phyloP scores from a whole-genome alignment of 2,888 invertebrate species.

The Ichneumon xanthorius region DNA sequence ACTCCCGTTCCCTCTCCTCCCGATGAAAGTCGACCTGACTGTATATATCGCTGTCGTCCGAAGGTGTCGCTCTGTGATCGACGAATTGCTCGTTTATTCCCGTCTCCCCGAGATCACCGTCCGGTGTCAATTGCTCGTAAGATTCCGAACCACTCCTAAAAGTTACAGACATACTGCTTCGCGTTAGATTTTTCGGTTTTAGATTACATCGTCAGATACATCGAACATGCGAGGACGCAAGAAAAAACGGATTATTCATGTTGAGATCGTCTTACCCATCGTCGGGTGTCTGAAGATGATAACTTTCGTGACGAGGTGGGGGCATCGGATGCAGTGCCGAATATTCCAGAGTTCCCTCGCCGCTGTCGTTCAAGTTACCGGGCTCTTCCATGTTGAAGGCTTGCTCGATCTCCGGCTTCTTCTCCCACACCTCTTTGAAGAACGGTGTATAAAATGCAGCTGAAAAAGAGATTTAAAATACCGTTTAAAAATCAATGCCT shows the following conservation, averaged over 20 bases:
- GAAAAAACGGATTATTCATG: conserved; percentile 52
- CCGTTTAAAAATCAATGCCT: conserved; percentile 1
- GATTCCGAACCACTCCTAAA: conserved; percentile 86
- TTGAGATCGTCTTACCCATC: conserved; percentile 85
- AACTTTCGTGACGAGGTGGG: conserved; percentile 92
- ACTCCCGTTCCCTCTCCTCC: conserved; percentile 85
- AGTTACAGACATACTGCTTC: conserved; percentile 85
- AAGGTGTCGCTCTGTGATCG: conserved; percentile 85
- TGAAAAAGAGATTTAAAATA: conserved; percentile 83
- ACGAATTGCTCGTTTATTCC: conserved; percentile 82
- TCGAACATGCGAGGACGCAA: background rate
- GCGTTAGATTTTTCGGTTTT: conserved; percentile 80
- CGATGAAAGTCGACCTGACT: conserved; percentile 88
- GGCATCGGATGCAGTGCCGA: conserved; percentile 88
- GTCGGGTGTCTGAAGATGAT: conserved; percentile 88
- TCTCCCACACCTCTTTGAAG: conserved; percentile 98
- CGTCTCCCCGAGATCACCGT: conserved; percentile 83
- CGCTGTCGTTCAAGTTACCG: conserved; percentile 87
- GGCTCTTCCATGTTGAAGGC: conserved; percentile 95
- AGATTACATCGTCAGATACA: background rate
- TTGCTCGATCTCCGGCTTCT: conserved; percentile 97
- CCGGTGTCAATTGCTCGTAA: conserved; percentile 87
- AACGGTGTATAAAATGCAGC: conserved; percentile 98
- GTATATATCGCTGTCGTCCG: conserved; percentile 90
- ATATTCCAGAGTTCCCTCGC: conserved; percentile 89